A percentile compares a stretch with the other conserved stretches of the same genome.
These are phyloP conservation scores for Dryobates pubescens DNA, from an alignment of 2,797 vertebrate genomes.

Conservation along the genomic window DNA sequence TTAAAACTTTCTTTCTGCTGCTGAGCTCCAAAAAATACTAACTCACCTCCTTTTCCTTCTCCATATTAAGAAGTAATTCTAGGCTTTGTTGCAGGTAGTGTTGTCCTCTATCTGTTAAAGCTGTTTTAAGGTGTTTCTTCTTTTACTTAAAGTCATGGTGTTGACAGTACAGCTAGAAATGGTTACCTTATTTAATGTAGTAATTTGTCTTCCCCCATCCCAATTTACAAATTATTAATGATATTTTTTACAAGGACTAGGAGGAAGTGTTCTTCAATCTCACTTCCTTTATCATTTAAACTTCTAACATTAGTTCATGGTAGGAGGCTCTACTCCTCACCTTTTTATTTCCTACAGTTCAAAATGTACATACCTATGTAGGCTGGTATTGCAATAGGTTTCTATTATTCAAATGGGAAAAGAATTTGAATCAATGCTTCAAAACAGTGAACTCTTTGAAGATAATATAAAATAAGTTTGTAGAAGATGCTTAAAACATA, in stretches of 20 bases:
- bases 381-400: not conserved
- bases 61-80: not conserved
- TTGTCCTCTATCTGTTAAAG: not conserved
- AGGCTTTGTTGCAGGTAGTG: not conserved
- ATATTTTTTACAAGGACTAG: not conserved
- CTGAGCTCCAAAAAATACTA: not conserved
- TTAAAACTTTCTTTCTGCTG: not conserved
- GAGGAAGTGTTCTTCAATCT: not conserved
- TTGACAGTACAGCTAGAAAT: not conserved
- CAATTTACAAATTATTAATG: not conserved
- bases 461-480: not conserved
- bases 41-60: not conserved
- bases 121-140: not conserved
- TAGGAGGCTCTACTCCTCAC: not conserved
- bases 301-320: not conserved
- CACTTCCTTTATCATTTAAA: not conserved
- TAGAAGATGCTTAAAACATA: not conserved
- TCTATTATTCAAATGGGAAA: not conserved
- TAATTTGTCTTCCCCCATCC: not conserved
- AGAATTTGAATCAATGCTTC: not conserved
- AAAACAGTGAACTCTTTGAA: not conserved
- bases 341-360: not conserved
- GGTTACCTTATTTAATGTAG: not conserved
- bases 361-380: not conserved
- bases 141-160: not conserved